Conservation (phyloP, 2,888 invertebrate genomes). For the Drosophila nigricruria region DNA sequence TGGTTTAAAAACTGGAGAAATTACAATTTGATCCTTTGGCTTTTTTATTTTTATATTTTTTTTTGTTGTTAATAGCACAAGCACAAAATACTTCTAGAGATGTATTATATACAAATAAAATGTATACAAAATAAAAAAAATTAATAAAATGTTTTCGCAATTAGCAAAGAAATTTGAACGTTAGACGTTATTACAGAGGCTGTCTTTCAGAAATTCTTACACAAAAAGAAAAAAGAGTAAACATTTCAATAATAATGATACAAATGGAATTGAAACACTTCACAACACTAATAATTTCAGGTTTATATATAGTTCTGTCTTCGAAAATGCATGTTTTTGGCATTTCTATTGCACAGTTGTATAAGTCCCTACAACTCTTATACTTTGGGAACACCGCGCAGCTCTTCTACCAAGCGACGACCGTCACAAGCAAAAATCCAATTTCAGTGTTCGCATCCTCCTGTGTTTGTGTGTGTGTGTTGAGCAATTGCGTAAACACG, state of each 20-base stretch:
- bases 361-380: constrained; percentile 17
- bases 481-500: constrained; percentile 32
- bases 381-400: constrained; percentile 7
- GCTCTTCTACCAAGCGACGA: constrained; percentile 87
- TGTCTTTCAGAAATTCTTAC: constrained; percentile 33
- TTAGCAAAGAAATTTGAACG: constrained; percentile 22
- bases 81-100: constrained; percentile 59
- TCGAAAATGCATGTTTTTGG: constrained; percentile 59
- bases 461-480: constrained; percentile 85
- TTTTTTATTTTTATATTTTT: constrained; percentile 63
- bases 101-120: constrained; percentile 58
- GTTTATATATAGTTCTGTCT: constrained; percentile 30
- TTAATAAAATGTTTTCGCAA: constrained; percentile 13
- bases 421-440: constrained; percentile 88
- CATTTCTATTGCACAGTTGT: constrained; percentile 64
- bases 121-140: constrained; percentile 75
- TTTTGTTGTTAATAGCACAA: constrained; percentile 68
- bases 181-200: constrained; percentile 50
- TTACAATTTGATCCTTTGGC: constrained; percentile 24
- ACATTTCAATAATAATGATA: constrained; percentile 14
- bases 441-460: constrained; percentile 89
- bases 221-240: not conserved
- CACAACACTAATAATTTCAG: constrained; percentile 53
- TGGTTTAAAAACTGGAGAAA: constrained; percentile 28
- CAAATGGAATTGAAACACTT: constrained; percentile 43